Percentiles rank a stretch among this genome's conserved stretches.
Conservation (phyloP, 2,113 vertebrate species). For the Rhizomys pruinosus region DNA sequence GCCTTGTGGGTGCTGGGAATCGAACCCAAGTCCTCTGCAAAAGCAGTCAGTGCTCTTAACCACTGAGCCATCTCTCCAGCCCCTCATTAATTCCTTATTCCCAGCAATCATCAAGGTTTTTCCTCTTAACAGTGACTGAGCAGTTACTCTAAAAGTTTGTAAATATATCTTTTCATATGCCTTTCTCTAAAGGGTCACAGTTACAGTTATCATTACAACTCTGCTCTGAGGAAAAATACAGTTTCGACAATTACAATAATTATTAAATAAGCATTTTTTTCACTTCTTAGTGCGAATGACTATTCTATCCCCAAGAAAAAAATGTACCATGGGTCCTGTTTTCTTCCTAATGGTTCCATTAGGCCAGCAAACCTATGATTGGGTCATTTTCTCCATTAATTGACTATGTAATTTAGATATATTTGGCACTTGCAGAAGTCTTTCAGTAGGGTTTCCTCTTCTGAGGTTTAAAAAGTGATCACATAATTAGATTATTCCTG, state of each 20-base stretch:
- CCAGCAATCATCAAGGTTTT: no score
- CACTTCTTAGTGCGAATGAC: neutral
- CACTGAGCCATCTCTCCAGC: no score
- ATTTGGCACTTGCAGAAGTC: neutral
- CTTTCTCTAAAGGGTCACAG: neutral
- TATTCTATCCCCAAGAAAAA: no score
- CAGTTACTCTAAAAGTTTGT: no score
- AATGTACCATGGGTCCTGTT: no score
- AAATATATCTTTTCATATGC: no score
- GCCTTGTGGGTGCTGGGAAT: no score
- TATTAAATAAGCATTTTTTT: neutral
- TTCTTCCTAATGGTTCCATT: neutral
- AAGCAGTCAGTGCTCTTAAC: no score
- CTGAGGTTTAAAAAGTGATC: neutral
- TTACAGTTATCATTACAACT: neutral
- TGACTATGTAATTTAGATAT: neutral
- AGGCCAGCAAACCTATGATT: neutral
- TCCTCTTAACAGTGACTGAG: no score
- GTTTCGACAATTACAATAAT: neutral
- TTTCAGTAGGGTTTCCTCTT: neutral
- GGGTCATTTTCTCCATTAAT: neutral
- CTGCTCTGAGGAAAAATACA: neutral
- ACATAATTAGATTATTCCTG: no score
- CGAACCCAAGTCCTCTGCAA: no score
- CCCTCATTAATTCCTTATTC: no score